Conservation (phyloP, 2,888 invertebrate species). For the Diaphora mendica region DNA sequence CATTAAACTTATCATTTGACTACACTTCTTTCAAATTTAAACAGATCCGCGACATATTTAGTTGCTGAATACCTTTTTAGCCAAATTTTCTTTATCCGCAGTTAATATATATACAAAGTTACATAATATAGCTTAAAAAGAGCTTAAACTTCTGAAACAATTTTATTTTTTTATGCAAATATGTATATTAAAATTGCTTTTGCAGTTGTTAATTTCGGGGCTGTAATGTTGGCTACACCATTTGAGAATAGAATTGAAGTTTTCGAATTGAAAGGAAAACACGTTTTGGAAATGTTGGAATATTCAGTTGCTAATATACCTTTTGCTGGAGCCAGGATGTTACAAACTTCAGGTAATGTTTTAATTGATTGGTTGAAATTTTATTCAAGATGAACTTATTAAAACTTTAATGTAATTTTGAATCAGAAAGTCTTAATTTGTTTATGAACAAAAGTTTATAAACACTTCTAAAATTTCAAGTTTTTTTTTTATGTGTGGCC, state of each 20-base stretch:
- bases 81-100: not conserved
- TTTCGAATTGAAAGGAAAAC: conserved; percentile 89
- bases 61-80: not conserved
- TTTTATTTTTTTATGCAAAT: not conserved
- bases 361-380: not conserved
- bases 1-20: too few relatives aligned
- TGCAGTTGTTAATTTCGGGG: conserved; percentile 90
- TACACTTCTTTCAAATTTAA: too few relatives aligned
- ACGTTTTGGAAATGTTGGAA: conserved; percentile 88
- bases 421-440: not conserved
- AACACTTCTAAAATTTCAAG: not conserved
- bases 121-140: not conserved
- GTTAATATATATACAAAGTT: not conserved
- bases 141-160: not conserved
- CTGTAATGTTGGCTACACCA: conserved; percentile 90
- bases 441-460: not conserved
- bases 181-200: conserved; percentile 22
- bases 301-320: conserved; percentile 79
- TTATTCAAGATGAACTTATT: not conserved
- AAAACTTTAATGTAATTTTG: not conserved
- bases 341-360: conserved; percentile 87
- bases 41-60: not conserved
- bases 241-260: conserved; percentile 92
- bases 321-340: conserved; percentile 79
- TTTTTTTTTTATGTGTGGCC: too few relatives aligned